Percentiles rank a stretch among this genome's conserved stretches.
Conservation (phyloP, 1,140 invertebrate species). For the Melanaphis sacchari region DNA sequence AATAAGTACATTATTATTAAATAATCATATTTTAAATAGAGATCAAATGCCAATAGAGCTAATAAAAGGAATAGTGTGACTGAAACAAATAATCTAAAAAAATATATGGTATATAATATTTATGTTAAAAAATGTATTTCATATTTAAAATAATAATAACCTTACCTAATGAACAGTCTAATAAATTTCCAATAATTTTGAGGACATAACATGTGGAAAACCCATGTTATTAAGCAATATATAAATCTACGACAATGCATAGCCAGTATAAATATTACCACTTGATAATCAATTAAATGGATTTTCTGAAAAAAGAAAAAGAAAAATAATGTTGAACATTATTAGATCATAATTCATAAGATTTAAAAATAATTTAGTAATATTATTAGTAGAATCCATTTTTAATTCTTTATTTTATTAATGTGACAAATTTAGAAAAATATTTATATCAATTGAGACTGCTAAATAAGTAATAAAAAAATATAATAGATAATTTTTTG, state of each 20-base stretch:
- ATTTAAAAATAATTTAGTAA: background rate
- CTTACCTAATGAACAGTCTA: constrained; percentile 45
- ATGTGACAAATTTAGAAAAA: no score
- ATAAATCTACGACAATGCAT: constrained; percentile 52
- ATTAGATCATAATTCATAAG: background rate
- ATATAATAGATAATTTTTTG: no score
- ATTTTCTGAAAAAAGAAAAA: constrained; percentile 41
- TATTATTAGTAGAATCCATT: background rate
- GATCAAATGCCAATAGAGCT: constrained; percentile 49
- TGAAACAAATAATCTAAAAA: constrained; percentile 48
- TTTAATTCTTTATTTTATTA: no score
- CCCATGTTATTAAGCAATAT: constrained; percentile 55
- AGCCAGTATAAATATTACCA: constrained; percentile 43
- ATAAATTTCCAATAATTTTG: constrained; percentile 55
- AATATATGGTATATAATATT: background rate
- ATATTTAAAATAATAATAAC: background rate
- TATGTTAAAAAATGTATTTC: background rate
- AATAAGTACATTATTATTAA: constrained; percentile 40
- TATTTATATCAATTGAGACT: no score
- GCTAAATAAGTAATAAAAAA: no score
- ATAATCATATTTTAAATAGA: constrained; percentile 49
- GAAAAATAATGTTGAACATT: background rate
- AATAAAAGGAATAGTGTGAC: constrained; percentile 33
- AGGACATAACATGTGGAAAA: constrained; percentile 50
- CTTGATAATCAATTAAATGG: constrained; percentile 53